Conservation (phyloP, 1,140 invertebrate species). For the Pararge aegeria region DNA sequence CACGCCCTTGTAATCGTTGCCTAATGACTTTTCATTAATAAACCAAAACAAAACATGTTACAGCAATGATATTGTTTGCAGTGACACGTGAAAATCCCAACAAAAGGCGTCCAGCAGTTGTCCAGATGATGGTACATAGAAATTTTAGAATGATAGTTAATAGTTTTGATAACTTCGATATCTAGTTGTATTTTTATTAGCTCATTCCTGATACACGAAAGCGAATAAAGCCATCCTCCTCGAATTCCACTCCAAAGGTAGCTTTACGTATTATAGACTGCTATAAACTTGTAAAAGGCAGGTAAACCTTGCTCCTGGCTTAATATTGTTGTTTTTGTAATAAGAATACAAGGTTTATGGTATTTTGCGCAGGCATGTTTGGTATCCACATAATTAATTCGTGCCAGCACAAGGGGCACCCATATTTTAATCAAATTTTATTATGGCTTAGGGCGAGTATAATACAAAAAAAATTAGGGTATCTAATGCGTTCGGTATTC, state of each 20-base stretch:
- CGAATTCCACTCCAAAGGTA: conserved; percentile 5
- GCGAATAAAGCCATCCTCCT: too few species aligned
- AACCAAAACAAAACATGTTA: too few species aligned
- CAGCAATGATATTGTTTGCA: too few species aligned
- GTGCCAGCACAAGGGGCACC: conserved; percentile 53
- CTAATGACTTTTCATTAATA: too few species aligned
- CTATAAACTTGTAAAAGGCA: conserved; percentile 35
- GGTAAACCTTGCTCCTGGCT: conserved; percentile 34
- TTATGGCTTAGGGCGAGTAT: conserved; percentile 54
- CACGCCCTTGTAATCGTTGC: too few species aligned
- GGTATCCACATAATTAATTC: conserved; percentile 64
- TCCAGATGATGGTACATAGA: too few species aligned
- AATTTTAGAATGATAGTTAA: too few species aligned
- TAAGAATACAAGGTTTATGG: conserved; percentile 39
- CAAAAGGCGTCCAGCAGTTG: too few species aligned
- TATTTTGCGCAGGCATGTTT: conserved; percentile 54
- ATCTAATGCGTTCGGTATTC: conserved; percentile 7
- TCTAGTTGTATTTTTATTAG: too few species aligned
- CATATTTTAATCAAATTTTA: conserved; percentile 71
- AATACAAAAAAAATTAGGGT: conserved; percentile 33
- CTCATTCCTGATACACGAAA: too few species aligned
- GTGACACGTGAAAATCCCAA: too few species aligned
- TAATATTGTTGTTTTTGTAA: conserved; percentile 45
- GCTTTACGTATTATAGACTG: conserved; percentile 25
- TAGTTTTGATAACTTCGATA: too few species aligned